Evolutionary conservation across 2,797 vertebrate genomes (phyloP), one percentile per base, ranked within the genome.

Genomic region (Rhinatrema bivittatum): DNA sequence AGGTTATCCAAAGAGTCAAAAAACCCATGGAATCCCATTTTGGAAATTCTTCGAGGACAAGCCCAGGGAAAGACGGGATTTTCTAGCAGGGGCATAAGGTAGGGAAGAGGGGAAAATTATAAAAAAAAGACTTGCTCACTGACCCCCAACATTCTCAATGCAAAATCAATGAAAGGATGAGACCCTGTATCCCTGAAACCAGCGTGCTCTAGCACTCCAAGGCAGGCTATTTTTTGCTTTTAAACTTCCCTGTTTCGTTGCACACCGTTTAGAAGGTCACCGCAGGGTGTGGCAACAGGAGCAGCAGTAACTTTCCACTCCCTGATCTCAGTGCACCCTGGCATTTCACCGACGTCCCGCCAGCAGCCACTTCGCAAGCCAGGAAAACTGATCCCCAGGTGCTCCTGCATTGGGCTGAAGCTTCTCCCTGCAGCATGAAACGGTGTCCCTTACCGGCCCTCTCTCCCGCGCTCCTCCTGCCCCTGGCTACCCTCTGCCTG

Each of bases 231-330:
- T 21, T 35, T 40, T 24, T 39, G 13, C 29, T 10, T 20, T 32
- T 7, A 5, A 35, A 32, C 10, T 5, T 16, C 38, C 29, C 20
- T 20, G 17, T 36, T 38, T 19, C 9, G 27, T n/a, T 16, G 16
- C 0, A 1, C 1, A 2, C 20, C 12, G 11, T 3, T 3, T 25
- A 17, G 46, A 16, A 62, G 58, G 50, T 32, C 39, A 50, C 37
- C 50, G 54, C 50, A 46, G 30, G 60, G 55, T 49, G 52, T 63
- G 44, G 60, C 34, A 53, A 64, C 35, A 41, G 41, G 35, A 34
- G 45, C 43, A 33, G 56, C n/a, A n/a, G 35, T 35, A 42, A 28
- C 47, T 57, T 71, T 55, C 73, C 81, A n/a, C n/a, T 72, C 79
- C 79, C 56, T 78, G 81, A 69, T 60, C 4, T 53, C 16, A 23